A percentile compares a stretch with the other conserved stretches of the same genome.
phyloP scores from a whole-genome alignment of 2,888 invertebrate species.

The Cheilosia urbana region DNA sequence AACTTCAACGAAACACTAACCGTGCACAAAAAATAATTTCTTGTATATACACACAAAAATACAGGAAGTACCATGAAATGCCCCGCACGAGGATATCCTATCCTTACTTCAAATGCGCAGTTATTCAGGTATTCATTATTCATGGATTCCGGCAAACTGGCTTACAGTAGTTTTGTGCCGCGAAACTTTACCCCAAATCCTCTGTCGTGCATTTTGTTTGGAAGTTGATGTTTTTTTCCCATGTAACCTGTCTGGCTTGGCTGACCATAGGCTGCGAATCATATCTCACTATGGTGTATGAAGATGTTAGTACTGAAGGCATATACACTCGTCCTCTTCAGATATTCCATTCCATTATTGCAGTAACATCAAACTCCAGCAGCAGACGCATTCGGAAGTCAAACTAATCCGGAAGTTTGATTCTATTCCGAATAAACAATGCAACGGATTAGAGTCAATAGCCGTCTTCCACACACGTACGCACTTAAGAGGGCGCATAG shows the following conservation, averaged over 20 bases:
- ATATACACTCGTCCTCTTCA: neutral
- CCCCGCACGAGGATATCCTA: conserved; percentile 42
- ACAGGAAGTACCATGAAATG: conserved; percentile 61
- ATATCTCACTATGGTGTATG: neutral
- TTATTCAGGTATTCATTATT: conserved; percentile 72
- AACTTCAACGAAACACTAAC: conserved; percentile 52
- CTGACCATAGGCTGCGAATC: conserved; percentile 4
- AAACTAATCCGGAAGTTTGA: conserved; percentile 74
- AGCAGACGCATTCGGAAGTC: conserved; percentile 50
- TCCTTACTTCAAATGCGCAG: conserved; percentile 62
- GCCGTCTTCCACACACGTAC: conserved; percentile 51
- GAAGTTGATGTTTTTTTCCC: neutral
- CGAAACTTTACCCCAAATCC: conserved; percentile 44
- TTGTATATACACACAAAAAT: conserved; percentile 28
- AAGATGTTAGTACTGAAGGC: neutral
- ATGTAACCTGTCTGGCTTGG: neutral
- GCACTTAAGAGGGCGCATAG: conserved; percentile 33
- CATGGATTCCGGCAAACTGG: conserved; percentile 49
- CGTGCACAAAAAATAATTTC: conserved; percentile 8
- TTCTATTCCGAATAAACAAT: conserved; percentile 70
- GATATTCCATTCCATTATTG: conserved; percentile 48
- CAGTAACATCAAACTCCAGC: conserved; percentile 21
- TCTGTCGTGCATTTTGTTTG: conserved; percentile 42
- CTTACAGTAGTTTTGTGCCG: conserved; percentile 54
- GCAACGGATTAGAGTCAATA: conserved; percentile 73